Conservation (phyloP, 2,113 vertebrate genomes). For the Tupaia tana region DNA sequence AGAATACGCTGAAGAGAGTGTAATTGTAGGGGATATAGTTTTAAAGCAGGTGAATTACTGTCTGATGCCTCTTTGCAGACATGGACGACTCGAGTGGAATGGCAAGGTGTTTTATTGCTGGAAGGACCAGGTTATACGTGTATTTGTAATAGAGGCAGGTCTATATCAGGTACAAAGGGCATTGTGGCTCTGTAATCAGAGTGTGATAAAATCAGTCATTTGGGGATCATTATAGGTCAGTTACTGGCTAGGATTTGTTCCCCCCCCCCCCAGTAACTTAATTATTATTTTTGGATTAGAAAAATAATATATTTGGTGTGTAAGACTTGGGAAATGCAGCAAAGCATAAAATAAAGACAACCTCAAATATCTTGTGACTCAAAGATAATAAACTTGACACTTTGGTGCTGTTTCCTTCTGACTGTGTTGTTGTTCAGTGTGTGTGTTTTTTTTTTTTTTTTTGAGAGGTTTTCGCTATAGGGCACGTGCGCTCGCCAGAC, state of each 20-base stretch:
- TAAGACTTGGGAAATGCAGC: conserved; percentile 1
- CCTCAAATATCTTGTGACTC: not conserved
- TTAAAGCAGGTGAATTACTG: not conserved
- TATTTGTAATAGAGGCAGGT: not conserved
- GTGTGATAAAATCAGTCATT: too few species aligned
- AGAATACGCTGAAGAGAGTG: not conserved
- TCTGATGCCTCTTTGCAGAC: not conserved
- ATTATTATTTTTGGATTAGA: conserved; percentile 40
- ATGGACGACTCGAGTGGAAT: not conserved
- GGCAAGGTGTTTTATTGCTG: not conserved
- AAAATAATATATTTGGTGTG: not conserved
- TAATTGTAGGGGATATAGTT: not conserved
- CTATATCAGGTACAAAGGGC: not conserved
- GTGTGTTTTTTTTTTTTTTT: too few species aligned
- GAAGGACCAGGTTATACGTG: not conserved
- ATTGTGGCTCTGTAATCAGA: not conserved
- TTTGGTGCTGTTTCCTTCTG: not conserved
- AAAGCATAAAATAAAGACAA: conserved; percentile 25
- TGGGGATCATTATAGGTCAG: not conserved
- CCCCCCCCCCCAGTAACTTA: not conserved
- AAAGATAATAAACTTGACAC: not conserved
- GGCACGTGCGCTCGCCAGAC: too few species aligned
- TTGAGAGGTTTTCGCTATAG: too few species aligned
- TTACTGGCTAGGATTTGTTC: not conserved
- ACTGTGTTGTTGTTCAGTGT: not conserved